Conservation (phyloP, 1,140 invertebrate species). For the Drosophila erecta region DNA sequence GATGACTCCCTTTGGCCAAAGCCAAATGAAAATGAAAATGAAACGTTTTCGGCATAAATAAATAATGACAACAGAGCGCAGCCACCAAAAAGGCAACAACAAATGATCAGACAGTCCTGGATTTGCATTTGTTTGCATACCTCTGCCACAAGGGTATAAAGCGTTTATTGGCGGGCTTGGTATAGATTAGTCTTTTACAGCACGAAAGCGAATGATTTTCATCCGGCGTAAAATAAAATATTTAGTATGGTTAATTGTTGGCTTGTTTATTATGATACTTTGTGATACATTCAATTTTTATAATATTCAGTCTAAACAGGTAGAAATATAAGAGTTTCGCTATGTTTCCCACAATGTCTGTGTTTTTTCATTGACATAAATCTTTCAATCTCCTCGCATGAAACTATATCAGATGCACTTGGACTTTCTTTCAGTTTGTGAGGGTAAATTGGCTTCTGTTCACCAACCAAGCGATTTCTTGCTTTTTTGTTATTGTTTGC, state of each 20-base stretch:
- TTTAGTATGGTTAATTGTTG: no score
- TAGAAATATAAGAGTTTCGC: no score
- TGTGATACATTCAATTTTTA: no score
- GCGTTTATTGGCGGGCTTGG: neutral
- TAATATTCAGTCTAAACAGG: no score
- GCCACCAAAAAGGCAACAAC: conserved; percentile 76
- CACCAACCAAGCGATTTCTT: conserved; percentile 20
- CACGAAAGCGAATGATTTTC: no score
- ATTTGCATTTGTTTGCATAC: conserved; percentile 52
- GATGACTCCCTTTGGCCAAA: conserved; percentile 73
- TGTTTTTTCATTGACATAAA: neutral
- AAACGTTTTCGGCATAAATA: conserved; percentile 81
- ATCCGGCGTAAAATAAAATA: no score
- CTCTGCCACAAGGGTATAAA: conserved; percentile 18
- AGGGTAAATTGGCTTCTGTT: conserved; percentile 47
- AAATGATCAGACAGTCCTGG: conserved; percentile 64
- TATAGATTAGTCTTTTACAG: neutral
- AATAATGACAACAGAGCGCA: conserved; percentile 71
- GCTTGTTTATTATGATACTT: no score
- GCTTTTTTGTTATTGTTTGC: conserved; percentile 45
- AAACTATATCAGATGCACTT: neutral
- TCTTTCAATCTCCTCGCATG: conserved; percentile 7
- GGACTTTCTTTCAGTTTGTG: conserved; percentile 6
- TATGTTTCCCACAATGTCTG: no score
- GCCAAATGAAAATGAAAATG: conserved; percentile 72